A percentile compares a stretch with the other conserved stretches of the same genome.
Evolutionary conservation across 2,888 invertebrate species (phyloP).

Genomic region (Cataglyphis livida): DNA sequence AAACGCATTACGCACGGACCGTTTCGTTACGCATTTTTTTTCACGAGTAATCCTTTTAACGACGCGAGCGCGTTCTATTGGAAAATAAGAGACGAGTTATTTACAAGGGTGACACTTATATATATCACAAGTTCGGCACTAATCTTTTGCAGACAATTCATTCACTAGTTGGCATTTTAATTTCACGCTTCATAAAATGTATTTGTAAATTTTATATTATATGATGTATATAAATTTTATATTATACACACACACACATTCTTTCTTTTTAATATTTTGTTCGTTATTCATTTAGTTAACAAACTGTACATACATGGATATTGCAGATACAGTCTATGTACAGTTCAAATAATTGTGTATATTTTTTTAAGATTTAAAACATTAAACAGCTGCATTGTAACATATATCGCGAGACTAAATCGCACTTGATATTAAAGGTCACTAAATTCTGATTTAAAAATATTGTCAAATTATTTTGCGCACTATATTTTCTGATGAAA

Average conservation of each 20-base stretch:
- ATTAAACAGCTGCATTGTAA: neutral
- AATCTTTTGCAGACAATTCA: neutral
- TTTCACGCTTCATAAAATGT: neutral
- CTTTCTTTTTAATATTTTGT: neutral
- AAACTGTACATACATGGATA: neutral
- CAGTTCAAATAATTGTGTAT: neutral
- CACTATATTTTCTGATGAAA: neutral
- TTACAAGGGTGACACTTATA: neutral
- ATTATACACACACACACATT: no score
- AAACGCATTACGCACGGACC: constrained; percentile 57
- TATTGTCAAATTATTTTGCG: constrained; percentile 31
- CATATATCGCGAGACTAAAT: neutral
- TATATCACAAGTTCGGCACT: neutral
- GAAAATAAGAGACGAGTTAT: neutral
- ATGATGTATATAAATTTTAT: constrained; percentile 7
- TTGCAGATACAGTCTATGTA: neutral
- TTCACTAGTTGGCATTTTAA: constrained; percentile 8
- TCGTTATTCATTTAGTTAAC: neutral
- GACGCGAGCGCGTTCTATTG: neutral
- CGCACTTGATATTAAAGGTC: neutral
- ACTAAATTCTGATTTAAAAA: neutral
- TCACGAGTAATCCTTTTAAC: constrained; percentile 17
- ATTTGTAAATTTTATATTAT: neutral
- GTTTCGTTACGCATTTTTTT: constrained; percentile 51
- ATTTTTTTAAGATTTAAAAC: neutral